Evolutionary conservation across 1,140 invertebrate genomes (phyloP), one percentile per base, ranked within the genome.

Genomic region (Sycophaga agraensis): DNA sequence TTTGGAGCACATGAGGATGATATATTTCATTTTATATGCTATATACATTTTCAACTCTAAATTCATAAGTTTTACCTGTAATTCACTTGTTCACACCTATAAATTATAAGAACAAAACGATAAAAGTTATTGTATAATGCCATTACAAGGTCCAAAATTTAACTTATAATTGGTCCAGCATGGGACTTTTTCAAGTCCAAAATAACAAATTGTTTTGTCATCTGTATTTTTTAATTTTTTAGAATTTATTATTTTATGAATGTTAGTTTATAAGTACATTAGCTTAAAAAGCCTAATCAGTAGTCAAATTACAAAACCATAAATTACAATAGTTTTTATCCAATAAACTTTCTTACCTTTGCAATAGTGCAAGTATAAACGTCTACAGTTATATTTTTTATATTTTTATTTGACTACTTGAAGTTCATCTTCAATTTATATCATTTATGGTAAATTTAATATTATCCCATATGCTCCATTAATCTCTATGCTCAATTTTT

Each of bases 1-100:
- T 50, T 65, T 68, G 72, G 72, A 74, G 73, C 70, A 73, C 37
- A 68, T 73, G 69, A 64, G 70, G 56, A 68, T 72, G 65, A 68
- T 69, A 71, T 43, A 55, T 35, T 48, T 34, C 37, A 50, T 54
- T 48, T 53, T 40, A 43, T 40, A 26, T 51, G 14, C 12, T 19
- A 28, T 37, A n/a, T 24, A 24, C 37, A 46, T 53, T 53, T 45
- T 46, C 22, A 45, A n/a, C 45, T 53, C 22, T n/a, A n/a, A n/a
- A n/a, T n/a, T n/a, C n/a, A n/a, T n/a, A n/a, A n/a, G n/a, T n/a
- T n/a, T n/a, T n/a, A n/a, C n/a, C n/a, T n/a, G n/a, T n/a, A n/a
- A n/a, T n/a, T n/a, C n/a, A n/a, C n/a, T n/a, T n/a, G n/a, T n/a
- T n/a, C n/a, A n/a, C n/a, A n/a, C n/a, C n/a, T n/a, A n/a, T n/a